These are phyloP conservation scores for Lepus timidus DNA, from an alignment of 2,113 vertebrate species.

Conservation along the genomic window DNA sequence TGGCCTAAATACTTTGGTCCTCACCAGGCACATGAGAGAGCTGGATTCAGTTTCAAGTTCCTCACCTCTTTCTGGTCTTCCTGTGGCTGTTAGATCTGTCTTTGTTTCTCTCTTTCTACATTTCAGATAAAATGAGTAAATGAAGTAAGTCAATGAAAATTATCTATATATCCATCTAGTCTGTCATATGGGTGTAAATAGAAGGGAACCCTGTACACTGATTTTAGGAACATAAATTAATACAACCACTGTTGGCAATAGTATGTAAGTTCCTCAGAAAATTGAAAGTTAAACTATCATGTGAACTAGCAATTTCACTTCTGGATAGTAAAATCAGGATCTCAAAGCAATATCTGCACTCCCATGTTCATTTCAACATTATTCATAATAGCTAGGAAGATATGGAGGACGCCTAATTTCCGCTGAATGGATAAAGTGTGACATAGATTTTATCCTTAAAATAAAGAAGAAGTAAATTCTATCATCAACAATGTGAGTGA, in stretches of 20 bases:
- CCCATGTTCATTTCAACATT: not conserved
- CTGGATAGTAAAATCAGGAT: not conserved
- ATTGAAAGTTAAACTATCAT: not conserved
- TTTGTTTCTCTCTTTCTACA: no score
- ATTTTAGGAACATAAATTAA: not conserved
- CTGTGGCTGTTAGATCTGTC: no score
- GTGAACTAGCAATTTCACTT: not conserved
- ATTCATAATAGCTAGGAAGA: not conserved
- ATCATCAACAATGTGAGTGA: not conserved
- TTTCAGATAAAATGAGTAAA: no score
- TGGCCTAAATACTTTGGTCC: no score
- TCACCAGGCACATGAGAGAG: no score
- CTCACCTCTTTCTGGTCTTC: no score
- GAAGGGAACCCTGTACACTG: not conserved
- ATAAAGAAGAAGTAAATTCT: not conserved
- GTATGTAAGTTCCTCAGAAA: not conserved
- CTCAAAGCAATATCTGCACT: not conserved
- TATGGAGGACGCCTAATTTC: not conserved
- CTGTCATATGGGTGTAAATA: not conserved
- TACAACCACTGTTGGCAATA: not conserved
- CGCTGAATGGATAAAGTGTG: not conserved
- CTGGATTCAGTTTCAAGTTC: no score
- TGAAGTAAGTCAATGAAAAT: no score
- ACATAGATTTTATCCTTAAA: not conserved
- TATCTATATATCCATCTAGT: no score